These are phyloP conservation scores for Entomobrya proxima DNA, from an alignment of 2,888 invertebrate species.

Conservation along the genomic window DNA sequence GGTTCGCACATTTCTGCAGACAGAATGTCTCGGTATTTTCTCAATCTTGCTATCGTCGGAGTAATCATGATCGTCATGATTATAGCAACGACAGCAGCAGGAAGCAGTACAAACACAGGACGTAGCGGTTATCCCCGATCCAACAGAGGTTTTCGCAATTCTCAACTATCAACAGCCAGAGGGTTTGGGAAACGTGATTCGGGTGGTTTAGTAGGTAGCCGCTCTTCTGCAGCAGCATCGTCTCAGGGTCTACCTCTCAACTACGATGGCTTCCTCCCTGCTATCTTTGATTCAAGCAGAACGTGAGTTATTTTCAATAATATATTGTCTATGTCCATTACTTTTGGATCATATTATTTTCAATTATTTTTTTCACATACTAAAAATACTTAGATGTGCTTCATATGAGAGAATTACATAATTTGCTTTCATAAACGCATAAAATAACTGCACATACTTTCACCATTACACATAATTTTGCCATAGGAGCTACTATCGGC, in stretches of 20 bases:
- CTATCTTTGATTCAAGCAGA: constrained; percentile 61
- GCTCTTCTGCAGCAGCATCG: constrained; percentile 41
- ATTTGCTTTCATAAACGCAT: too few species aligned
- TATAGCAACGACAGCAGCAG: constrained; percentile 43
- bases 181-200: constrained; percentile 83
- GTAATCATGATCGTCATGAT: constrained; percentile 50
- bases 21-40: constrained; percentile 49
- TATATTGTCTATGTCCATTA: not conserved
- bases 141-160: constrained; percentile 83
- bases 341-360: not conserved
- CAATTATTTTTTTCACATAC: too few species aligned
- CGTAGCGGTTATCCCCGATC: constrained; percentile 78
- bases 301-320: constrained; percentile 53
- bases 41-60: constrained; percentile 39
- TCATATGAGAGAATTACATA: too few species aligned
- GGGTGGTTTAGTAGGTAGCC: constrained; percentile 39
- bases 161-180: constrained; percentile 82
- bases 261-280: constrained; percentile 53
- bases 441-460: too few species aligned
- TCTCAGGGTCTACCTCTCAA: constrained; percentile 50
- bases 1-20: not conserved
- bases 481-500: too few species aligned
- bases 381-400: too few species aligned
- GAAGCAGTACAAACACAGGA: constrained; percentile 49
- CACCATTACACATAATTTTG: too few species aligned